Conservation (phyloP, 2,113 vertebrate species). For the Hypanus sabinus region DNA sequence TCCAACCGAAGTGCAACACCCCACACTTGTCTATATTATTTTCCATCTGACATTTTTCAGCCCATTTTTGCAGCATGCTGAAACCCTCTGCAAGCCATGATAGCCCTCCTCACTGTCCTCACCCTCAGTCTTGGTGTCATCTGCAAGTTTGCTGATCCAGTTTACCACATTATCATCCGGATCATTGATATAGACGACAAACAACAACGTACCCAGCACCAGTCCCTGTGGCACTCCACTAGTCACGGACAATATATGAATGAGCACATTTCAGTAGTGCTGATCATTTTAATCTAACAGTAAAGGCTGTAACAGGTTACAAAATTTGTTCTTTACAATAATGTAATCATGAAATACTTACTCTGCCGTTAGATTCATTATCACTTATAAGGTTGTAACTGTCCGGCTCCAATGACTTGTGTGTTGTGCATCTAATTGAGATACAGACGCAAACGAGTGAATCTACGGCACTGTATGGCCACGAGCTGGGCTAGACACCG, state of each 20-base stretch:
- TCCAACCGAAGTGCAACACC: too few species aligned
- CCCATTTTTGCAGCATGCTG: too few species aligned
- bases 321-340: background rate
- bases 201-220: too few species aligned
- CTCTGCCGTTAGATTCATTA: background rate
- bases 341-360: background rate
- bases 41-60: too few species aligned
- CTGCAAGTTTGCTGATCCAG: too few species aligned
- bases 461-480: background rate
- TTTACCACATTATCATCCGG: too few species aligned
- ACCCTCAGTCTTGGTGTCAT: too few species aligned
- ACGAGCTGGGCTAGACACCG: background rate
- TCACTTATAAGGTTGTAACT: background rate
- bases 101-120: too few species aligned
- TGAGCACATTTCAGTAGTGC: background rate
- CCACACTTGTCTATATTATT: too few species aligned
- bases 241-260: background rate
- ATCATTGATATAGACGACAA: too few species aligned
- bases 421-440: background rate
- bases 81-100: too few species aligned
- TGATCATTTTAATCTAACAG: background rate
- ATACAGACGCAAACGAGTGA: background rate
- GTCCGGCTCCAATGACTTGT: background rate
- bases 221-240: too few species aligned
- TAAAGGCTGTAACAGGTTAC: background rate